Conservation (phyloP, 2,797 vertebrate species). For the Characodon lateralis region DNA sequence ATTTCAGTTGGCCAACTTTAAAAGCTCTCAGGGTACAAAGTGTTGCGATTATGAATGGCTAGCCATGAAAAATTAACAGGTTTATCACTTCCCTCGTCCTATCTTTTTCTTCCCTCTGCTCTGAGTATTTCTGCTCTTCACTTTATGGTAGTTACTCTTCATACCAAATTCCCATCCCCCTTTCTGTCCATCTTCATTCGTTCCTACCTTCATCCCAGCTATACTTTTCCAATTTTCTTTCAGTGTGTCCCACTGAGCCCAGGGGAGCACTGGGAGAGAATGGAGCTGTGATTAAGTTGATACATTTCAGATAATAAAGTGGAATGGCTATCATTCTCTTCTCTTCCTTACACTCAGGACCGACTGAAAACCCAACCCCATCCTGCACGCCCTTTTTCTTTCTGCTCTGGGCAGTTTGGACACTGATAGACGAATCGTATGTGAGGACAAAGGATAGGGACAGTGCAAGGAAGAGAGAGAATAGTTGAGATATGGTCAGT, state of each 20-base stretch:
- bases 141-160: slow-evolving; percentile 67
- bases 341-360: slow-evolving; percentile 60
- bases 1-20: slow-evolving; percentile 70
- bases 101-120: slow-evolving; percentile 26
- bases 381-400: slow-evolving; percentile 48
- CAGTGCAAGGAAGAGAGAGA: slow-evolving; percentile 23
- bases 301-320: slow-evolving; percentile 82
- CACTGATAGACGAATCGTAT: slow-evolving; percentile 68
- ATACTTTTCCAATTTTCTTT: slow-evolving; percentile 81
- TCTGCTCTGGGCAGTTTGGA: slow-evolving; percentile 68
- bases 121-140: slow-evolving; percentile 55
- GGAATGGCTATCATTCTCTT: slow-evolving; percentile 74
- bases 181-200: slow-evolving; percentile 64
- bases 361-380: slow-evolving; percentile 69
- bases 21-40: slow-evolving; percentile 76
- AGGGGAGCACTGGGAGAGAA: slow-evolving; percentile 74
- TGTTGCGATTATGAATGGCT: slow-evolving; percentile 78
- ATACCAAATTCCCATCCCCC: slow-evolving; percentile 39
- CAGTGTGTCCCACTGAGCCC: slow-evolving; percentile 74
- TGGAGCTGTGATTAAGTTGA: slow-evolving; percentile 82
- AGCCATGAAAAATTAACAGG: slow-evolving; percentile 84
- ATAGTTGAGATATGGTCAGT: slow-evolving; percentile 32
- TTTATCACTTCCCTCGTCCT: slow-evolving; percentile 75
- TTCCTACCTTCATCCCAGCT: slow-evolving; percentile 75
- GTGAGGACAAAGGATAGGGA: slow-evolving; percentile 61